phyloP scores from a whole-genome alignment of 2,888 invertebrate species.

The Patella caerulea region DNA sequence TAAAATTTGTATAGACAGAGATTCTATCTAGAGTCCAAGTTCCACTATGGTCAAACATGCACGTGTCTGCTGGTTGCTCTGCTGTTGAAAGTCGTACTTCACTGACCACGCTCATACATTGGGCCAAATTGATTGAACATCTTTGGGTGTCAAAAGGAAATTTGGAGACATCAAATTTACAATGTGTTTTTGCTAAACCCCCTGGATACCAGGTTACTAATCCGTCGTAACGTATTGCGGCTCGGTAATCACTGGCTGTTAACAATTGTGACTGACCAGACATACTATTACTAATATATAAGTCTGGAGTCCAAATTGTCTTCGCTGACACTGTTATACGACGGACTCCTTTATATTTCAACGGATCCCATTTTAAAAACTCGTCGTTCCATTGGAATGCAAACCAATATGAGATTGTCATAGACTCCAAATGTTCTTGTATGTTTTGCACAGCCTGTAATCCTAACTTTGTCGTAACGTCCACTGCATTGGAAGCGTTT shows the following conservation, averaged over 20 bases:
- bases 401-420: not conserved
- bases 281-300: not conserved
- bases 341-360: not conserved
- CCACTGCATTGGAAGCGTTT: too few relatives aligned
- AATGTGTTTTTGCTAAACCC: slow-evolving; percentile 21
- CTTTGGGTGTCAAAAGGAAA: slow-evolving; percentile 24
- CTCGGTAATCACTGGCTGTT: not conserved
- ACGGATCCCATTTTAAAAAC: slow-evolving; percentile 12
- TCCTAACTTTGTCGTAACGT: too few relatives aligned
- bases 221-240: not conserved
- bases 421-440: not conserved
- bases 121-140: slow-evolving; percentile 11
- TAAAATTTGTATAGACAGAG: not conserved
- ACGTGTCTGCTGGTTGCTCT: not conserved
- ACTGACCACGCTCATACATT: not conserved
- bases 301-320: too few relatives aligned
- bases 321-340: not conserved
- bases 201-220: slow-evolving; percentile 20
- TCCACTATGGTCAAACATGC: not conserved
- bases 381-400: not conserved
- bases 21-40: not conserved
- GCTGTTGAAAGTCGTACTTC: not conserved
- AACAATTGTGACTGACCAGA: not conserved
- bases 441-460: too few relatives aligned
- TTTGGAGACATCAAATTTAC: slow-evolving; percentile 15